These are phyloP conservation scores for Drosophila bocqueti DNA, from an alignment of 1,140 invertebrate genomes.

Conservation along the genomic window DNA sequence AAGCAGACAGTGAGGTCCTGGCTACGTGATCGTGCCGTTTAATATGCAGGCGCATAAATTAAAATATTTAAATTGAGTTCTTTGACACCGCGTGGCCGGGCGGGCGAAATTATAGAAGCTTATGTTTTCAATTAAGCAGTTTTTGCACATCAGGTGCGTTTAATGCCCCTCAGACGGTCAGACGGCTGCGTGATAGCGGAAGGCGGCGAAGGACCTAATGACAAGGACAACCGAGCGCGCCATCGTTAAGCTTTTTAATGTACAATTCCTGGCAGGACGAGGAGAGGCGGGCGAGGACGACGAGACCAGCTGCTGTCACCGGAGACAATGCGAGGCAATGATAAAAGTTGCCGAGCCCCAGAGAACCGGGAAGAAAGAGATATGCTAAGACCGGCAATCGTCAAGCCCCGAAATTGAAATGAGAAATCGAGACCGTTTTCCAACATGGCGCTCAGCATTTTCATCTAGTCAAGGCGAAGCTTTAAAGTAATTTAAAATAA, in stretches of 20 bases:
- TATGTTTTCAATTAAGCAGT: constrained; percentile 83
- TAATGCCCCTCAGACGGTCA: constrained; percentile 63
- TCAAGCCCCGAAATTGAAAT: constrained; percentile 64
- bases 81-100: constrained; percentile 37
- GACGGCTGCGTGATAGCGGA: constrained; percentile 9
- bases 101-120: constrained; percentile 70
- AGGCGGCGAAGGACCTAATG: constrained; percentile 47
- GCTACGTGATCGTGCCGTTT: constrained; percentile 55
- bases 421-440: constrained; percentile 40
- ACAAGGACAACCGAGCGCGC: constrained; percentile 56
- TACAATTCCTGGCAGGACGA: constrained; percentile 45
- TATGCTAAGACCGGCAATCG: constrained; percentile 54
- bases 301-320: constrained; percentile 56
- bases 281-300: constrained; percentile 3
- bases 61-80: constrained; percentile 66
- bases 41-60: constrained; percentile 74
- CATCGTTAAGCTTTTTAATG: constrained; percentile 75
- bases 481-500: neutral
- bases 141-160: constrained; percentile 80
- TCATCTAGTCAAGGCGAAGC: neutral
- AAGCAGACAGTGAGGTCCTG: constrained; percentile 15
- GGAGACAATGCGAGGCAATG: constrained; percentile 60
- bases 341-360: constrained; percentile 29
- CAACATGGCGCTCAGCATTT: constrained; percentile 28
- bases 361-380: constrained; percentile 10